These are phyloP conservation scores for Galago senegalensis DNA, from an alignment of 2,797 vertebrate genomes.

Conservation along the genomic window DNA sequence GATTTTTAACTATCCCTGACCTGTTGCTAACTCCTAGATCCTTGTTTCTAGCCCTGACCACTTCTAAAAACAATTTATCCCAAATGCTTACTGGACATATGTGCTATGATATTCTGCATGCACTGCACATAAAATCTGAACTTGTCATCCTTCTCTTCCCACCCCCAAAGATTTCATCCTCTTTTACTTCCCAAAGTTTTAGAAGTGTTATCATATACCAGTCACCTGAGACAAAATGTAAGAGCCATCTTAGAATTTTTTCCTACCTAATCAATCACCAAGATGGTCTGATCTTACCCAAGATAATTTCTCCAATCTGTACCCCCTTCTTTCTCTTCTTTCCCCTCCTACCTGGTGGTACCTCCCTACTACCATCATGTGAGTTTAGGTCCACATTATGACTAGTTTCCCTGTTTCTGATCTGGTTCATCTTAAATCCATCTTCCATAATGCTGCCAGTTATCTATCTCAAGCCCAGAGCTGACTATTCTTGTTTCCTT, in stretches of 20 bases:
- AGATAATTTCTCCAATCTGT: neutral
- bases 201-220: neutral
- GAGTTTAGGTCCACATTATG: neutral
- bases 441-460: neutral
- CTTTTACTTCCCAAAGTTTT: neutral
- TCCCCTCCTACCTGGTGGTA: neutral
- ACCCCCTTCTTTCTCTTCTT: neutral
- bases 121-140: neutral
- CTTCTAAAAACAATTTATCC: constrained; percentile 31
- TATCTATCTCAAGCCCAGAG: neutral
- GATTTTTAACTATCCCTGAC: constrained; percentile 8
- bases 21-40: constrained; percentile 19
- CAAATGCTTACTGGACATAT: neutral
- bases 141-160: neutral
- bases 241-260: neutral
- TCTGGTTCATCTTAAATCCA: neutral
- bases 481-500: neutral
- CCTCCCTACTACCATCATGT: neutral
- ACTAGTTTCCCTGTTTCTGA: constrained; percentile 11
- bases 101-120: neutral
- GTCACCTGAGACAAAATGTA: neutral
- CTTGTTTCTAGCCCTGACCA: constrained; percentile 28
- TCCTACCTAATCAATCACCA: neutral
- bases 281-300: neutral
- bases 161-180: neutral